Conservation (phyloP, 2,888 invertebrate species). For the Meandrusa payeni region DNA sequence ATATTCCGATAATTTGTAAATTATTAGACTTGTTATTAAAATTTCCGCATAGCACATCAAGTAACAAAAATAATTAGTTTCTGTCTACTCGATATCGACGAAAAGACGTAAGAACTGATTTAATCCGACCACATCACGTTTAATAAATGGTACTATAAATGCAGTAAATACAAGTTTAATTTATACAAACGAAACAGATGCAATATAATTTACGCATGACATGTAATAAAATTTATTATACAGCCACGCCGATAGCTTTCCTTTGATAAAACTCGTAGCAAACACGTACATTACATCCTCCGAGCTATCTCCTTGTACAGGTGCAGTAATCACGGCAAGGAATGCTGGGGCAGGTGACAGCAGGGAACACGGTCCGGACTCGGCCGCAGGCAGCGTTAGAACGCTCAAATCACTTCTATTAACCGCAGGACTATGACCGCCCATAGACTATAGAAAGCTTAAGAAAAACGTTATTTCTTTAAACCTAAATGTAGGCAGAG, state of each 20-base stretch:
- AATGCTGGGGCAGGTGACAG: constrained; percentile 76
- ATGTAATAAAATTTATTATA: constrained; percentile 12
- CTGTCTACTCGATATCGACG: too few species aligned
- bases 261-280: constrained; percentile 43
- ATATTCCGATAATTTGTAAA: too few species aligned
- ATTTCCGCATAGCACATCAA: too few species aligned
- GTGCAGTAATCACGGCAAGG: constrained; percentile 72
- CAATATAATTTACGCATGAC: constrained; percentile 2
- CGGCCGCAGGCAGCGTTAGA: constrained; percentile 53
- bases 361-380: constrained; percentile 50
- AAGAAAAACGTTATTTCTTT: too few species aligned
- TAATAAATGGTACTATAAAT: too few species aligned
- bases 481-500: too few species aligned
- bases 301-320: constrained; percentile 40
- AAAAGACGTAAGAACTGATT: too few species aligned
- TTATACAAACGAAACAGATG: too few species aligned
- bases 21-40: too few species aligned
- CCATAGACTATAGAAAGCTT: constrained; percentile 42
- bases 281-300: constrained; percentile 35
- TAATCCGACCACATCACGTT: too few species aligned
- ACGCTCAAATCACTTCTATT: constrained; percentile 75
- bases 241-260: constrained; percentile 30
- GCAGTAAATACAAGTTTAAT: too few species aligned
- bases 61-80: too few species aligned
- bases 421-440: constrained; percentile 75